Base-by-base conservation (phyloP, 2,113 vertebrate genomes). In the Thunnus maccoyii region DNA sequence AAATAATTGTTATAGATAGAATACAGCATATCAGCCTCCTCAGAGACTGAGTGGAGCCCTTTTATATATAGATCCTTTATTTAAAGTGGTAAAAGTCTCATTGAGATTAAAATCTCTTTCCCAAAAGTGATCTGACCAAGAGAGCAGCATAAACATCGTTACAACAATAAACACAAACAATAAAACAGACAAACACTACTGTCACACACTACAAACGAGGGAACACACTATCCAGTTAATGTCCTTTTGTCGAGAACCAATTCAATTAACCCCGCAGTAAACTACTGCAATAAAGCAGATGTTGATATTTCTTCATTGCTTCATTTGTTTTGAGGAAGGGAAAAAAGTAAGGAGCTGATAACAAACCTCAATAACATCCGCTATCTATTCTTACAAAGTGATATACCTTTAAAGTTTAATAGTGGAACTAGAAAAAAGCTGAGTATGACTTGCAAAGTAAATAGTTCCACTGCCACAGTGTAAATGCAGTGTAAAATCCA, bases 321-420 rank as follows among this genome's bases (percentile, higher is more conserved):
- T 72, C 50, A 68, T 85, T 87, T 80, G 65, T 70, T 85, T 76
- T 62, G 10, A 57, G 44, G 20, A 17, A 12, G 0, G 7, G 0
- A 72, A 78, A 30, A 51, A 82, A 58, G 67, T 50, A 47, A 67
- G 55, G 82, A 69, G 60, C 82, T 60, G 36, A 74, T 54, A 71
- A 46, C 46, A 20, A 25, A 64, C 25, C 80, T 70, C 50, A 41
- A 48, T 58, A 80, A 85, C 36, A 50, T 50, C 65, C 62, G 18
- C 61, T 51, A 51, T 76, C 66, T 69, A 46, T 69, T 57, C 47
- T 30, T 9, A 48, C 13, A 47, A 7, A 1, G 27, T 66, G 54
- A 54, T 27, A 68, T 8, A 25, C 36, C 18, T 54, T 72, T 17
- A 30, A 8, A 36, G 48, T 67, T 69, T 12, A 76, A 32, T 18